Evolutionary conservation across 2,888 invertebrate species (phyloP).

Genomic region (Aphrophora alni): DNA sequence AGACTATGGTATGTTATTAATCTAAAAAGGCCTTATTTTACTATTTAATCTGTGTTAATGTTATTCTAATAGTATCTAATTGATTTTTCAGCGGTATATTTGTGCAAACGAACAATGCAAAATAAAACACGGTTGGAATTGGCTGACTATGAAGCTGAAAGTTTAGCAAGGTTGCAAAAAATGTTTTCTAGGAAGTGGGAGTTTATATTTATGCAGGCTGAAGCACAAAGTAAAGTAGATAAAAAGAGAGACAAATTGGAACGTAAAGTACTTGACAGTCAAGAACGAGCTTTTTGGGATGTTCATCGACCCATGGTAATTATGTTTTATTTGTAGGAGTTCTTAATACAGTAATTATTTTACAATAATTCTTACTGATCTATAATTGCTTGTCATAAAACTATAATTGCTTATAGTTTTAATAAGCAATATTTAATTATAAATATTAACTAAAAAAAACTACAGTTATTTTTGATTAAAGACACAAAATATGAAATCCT

Average conservation of each 20-base stretch:
- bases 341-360: too few species aligned
- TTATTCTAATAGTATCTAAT: slow-evolving; percentile 44
- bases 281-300: slow-evolving; percentile 99
- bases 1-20: slow-evolving; percentile 81
- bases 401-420: slow-evolving; percentile 11
- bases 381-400: too few species aligned
- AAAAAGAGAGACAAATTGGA: slow-evolving; percentile 98
- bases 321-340: slow-evolving; percentile 7
- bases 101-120: slow-evolving; percentile 99
- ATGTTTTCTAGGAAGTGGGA: slow-evolving; percentile 99
- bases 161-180: slow-evolving; percentile 94
- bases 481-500: too few species aligned
- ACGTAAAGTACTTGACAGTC: slow-evolving; percentile 96
- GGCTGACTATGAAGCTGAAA: slow-evolving; percentile 99
- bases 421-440: neutral
- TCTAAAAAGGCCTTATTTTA: neutral
- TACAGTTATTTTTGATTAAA: too few species aligned
- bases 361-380: too few species aligned
- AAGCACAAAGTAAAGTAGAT: slow-evolving; percentile 92
- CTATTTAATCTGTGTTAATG: neutral
- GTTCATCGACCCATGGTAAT: slow-evolving; percentile 96
- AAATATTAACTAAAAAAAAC: neutral
- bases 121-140: slow-evolving; percentile 97
- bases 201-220: slow-evolving; percentile 99
- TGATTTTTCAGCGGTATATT: slow-evolving; percentile 83